Percentiles rank a stretch among this genome's conserved stretches.
Evolutionary conservation across 2,113 vertebrate genomes (phyloP).

Genomic region (Pandion haliaetus): DNA sequence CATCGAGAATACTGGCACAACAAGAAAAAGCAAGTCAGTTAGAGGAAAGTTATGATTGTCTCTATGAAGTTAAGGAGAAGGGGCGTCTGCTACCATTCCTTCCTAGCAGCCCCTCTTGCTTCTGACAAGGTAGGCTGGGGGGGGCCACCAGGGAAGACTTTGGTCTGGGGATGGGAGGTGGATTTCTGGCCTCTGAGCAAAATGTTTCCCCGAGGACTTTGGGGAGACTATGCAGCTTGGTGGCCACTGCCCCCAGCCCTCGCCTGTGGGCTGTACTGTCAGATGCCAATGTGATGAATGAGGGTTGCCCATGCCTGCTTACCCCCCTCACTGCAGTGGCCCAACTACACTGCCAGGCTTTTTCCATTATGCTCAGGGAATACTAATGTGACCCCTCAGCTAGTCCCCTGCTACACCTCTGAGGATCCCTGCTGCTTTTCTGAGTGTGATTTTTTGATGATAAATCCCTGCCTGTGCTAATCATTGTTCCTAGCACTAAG

Average conservation of each 20-base stretch:
- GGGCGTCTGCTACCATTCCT: background rate
- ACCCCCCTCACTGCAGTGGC: fast-evolving
- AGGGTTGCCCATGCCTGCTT: background rate
- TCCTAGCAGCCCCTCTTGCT: background rate
- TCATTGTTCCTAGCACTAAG: background rate
- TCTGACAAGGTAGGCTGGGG: background rate
- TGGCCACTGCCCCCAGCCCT: background rate
- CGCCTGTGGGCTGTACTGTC: fast-evolving
- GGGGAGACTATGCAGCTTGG: background rate
- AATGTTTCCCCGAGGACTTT: background rate
- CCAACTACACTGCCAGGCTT: background rate
- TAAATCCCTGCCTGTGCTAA: background rate
- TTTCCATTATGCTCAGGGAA: background rate
- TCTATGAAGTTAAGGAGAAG: background rate
- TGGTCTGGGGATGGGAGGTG: background rate
- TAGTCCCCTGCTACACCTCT: background rate
- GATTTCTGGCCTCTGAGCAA: background rate
- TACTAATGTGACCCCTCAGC: background rate
- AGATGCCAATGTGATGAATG: fast-evolving
- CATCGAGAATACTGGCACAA: background rate
- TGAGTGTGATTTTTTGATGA: background rate
- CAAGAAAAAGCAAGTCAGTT: background rate
- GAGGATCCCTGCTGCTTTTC: background rate
- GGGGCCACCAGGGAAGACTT: background rate
- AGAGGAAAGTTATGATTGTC: background rate